Conservation (phyloP, 2,797 vertebrate genomes). For the Manis javanica region DNA sequence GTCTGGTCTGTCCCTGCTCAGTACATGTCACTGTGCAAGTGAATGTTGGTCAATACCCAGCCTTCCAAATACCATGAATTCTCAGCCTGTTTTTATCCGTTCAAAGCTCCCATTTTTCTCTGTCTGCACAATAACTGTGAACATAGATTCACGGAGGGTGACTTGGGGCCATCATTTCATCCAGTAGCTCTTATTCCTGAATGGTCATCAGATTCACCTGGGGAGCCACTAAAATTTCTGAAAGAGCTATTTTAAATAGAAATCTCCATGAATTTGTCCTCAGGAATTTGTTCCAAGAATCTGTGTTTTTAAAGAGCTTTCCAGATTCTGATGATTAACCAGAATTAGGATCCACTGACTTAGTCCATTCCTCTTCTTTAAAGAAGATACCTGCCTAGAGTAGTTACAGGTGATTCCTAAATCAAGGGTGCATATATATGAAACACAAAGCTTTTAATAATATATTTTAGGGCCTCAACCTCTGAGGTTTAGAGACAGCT, state of each 20-base stretch:
- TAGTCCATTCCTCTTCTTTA: neutral
- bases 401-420: neutral
- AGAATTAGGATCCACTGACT: neutral
- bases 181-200: neutral
- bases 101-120: neutral
- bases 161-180: neutral
- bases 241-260: neutral
- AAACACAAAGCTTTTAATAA: neutral
- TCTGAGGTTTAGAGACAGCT: neutral
- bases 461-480: neutral
- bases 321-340: neutral
- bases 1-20: neutral
- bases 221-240: slow-evolving; percentile 10
- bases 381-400: neutral
- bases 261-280: neutral
- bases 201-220: neutral
- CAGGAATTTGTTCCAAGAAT: neutral
- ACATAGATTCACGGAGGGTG: neutral
- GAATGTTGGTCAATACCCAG: neutral
- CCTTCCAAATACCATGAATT: neutral
- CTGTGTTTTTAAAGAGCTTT: neutral
- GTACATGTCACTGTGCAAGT: neutral
- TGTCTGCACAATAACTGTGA: neutral
- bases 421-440: too few species aligned
- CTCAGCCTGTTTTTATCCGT: neutral